These are phyloP conservation scores for Cremastobaeus sp. DNA, from an alignment of 2,888 invertebrate species.

Conservation along the genomic window DNA sequence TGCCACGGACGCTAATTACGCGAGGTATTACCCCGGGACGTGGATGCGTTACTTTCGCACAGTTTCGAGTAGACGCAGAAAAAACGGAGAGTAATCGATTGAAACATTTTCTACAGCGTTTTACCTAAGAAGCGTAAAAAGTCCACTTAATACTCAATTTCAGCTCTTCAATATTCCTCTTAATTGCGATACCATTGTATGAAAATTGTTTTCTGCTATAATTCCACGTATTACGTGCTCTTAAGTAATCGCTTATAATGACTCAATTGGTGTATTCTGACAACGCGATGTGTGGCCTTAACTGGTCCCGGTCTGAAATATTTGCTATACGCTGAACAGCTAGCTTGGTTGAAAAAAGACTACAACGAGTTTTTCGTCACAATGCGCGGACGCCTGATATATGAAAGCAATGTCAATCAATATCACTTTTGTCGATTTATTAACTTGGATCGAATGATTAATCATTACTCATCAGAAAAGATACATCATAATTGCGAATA, in stretches of 20 bases:
- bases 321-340: constrained; percentile 65
- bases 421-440: too few species aligned
- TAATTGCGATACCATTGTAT: too few species aligned
- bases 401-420: constrained; percentile 75
- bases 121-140: too few species aligned
- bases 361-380: constrained; percentile 65
- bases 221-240: constrained; percentile 43
- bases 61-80: too few species aligned
- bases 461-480: constrained; percentile 36
- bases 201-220: too few species aligned
- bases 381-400: constrained; percentile 67
- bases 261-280: constrained; percentile 74
- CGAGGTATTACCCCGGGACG: constrained; percentile 1
- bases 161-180: too few species aligned
- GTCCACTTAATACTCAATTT: too few species aligned
- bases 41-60: too few species aligned
- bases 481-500: constrained; percentile 29
- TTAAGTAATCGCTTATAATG: constrained; percentile 68
- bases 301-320: constrained; percentile 58
- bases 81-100: too few species aligned
- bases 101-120: too few species aligned
- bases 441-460: too few species aligned
- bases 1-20: constrained; percentile 24
- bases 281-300: constrained; percentile 75
- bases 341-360: constrained; percentile 62